Evolutionary conservation across 2,888 invertebrate species (phyloP).

Genomic region (Tetheella fluctuosa): DNA sequence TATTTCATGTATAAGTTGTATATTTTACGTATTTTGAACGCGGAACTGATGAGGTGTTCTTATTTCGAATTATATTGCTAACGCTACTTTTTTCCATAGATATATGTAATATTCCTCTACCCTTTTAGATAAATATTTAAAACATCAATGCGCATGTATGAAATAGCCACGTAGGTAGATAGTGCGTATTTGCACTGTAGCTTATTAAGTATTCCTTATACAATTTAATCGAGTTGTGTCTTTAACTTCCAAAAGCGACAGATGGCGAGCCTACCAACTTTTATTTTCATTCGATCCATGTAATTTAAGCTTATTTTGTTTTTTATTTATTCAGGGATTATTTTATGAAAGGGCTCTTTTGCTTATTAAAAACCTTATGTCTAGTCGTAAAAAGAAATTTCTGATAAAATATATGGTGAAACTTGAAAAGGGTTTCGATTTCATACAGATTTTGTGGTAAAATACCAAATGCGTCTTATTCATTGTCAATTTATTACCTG

Average conservation of each 20-base stretch:
- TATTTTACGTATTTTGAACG: too few relatives aligned
- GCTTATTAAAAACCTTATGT: neutral
- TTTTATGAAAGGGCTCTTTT: neutral
- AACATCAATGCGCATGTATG: neutral
- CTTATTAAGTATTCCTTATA: neutral
- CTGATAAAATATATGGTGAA: neutral
- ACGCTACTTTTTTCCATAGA: too few relatives aligned
- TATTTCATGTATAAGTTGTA: too few relatives aligned
- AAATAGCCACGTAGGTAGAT: neutral
- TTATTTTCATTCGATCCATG: neutral
- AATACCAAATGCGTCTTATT: too few relatives aligned
- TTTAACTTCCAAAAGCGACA: conserved; percentile 11
- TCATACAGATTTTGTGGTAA: neutral
- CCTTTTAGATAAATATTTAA: too few relatives aligned
- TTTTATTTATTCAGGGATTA: neutral
- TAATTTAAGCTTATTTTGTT: conserved; percentile 7
- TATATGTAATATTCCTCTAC: too few relatives aligned
- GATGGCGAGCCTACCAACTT: conserved; percentile 11
- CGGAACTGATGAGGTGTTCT: too few relatives aligned
- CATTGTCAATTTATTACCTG: too few relatives aligned
- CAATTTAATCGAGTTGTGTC: conserved; percentile 3
- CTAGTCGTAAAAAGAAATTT: neutral
- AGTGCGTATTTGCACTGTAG: neutral
- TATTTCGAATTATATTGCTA: too few relatives aligned
- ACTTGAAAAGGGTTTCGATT: neutral